A percentile compares a stretch with the other conserved stretches of the same genome.
phyloP scores from a whole-genome alignment of 2,797 vertebrate genomes.

The Nyctalus aviator region DNA sequence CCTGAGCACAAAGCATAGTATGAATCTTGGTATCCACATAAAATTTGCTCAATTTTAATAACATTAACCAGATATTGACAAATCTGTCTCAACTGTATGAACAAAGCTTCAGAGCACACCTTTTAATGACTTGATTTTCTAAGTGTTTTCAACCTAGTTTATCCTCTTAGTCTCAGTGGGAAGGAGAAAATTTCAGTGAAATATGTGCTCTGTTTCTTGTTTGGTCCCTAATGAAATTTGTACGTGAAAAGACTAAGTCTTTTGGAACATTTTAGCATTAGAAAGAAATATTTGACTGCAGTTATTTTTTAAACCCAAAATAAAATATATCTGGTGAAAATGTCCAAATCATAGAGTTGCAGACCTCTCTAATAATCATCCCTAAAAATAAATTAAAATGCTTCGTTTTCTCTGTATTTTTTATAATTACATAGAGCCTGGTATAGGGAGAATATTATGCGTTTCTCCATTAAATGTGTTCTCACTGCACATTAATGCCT shows the following conservation, averaged over 20 bases:
- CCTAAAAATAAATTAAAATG: conserved; percentile 64
- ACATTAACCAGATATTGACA: conserved; percentile 57
- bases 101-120: conserved; percentile 39
- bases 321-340: conserved; percentile 62
- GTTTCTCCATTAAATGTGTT: conserved; percentile 66
- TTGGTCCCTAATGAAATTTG: conserved; percentile 75
- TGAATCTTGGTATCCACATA: neutral
- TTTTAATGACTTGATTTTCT: conserved; percentile 54
- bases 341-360: conserved; percentile 53
- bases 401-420: conserved; percentile 68
- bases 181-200: conserved; percentile 76
- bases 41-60: conserved; percentile 57
- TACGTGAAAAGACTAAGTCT: conserved; percentile 56
- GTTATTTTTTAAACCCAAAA: conserved; percentile 64
- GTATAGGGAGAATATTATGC: conserved; percentile 46
- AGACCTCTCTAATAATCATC: conserved; percentile 60
- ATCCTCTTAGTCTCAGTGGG: conserved; percentile 62
- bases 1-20: neutral
- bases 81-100: conserved; percentile 49
- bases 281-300: conserved; percentile 67
- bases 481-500: conserved; percentile 60
- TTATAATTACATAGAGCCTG: conserved; percentile 61
- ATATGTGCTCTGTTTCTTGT: conserved; percentile 72
- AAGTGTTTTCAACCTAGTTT: conserved; percentile 75
- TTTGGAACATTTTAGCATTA: conserved; percentile 75